These are phyloP conservation scores for Micrastur ruficollis DNA, from an alignment of 2,797 vertebrate genomes.

Conservation along the genomic window DNA sequence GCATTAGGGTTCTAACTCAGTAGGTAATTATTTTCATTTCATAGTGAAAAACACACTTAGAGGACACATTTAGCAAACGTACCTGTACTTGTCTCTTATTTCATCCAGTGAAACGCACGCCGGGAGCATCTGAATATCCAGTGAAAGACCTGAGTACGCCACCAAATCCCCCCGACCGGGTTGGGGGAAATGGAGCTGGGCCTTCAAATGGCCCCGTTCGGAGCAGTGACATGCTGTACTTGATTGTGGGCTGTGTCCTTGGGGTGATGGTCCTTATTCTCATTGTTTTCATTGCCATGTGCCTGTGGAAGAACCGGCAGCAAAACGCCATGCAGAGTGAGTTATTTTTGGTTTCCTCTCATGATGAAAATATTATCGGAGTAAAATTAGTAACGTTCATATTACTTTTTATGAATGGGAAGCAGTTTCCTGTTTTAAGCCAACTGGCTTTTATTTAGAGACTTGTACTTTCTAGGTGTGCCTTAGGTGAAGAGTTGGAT, in stretches of 20 bases:
- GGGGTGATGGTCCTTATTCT: slow-evolving; percentile 94
- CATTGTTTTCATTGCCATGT: slow-evolving; percentile 93
- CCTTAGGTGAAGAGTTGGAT: neutral
- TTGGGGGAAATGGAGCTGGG: slow-evolving; percentile 44
- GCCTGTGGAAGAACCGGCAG: slow-evolving; percentile 94
- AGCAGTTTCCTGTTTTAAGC: neutral
- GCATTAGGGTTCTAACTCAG: neutral
- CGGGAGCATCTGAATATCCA: slow-evolving; percentile 84
- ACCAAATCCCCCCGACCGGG: slow-evolving; percentile 69
- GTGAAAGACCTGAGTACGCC: slow-evolving; percentile 84
- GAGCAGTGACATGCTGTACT: slow-evolving; percentile 84
- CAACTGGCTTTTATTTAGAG: neutral
- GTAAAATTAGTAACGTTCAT: rapidly evolving
- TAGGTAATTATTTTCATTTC: neutral
- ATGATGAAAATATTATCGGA: neutral
- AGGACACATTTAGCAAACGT: rapidly evolving
- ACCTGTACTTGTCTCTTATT: neutral
- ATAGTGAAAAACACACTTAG: rapidly evolving
- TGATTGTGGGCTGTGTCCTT: slow-evolving; percentile 91
- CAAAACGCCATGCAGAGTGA: slow-evolving; percentile 90
- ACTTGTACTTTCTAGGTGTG: neutral
- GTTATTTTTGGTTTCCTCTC: slow-evolving; percentile 28
- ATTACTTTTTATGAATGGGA: neutral
- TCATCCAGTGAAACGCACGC: slow-evolving; percentile 73
- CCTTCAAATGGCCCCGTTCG: slow-evolving; percentile 56